These are phyloP conservation scores for Pollimyrus isidori DNA, from an alignment of 2,113 vertebrate genomes.

Conservation along the genomic window DNA sequence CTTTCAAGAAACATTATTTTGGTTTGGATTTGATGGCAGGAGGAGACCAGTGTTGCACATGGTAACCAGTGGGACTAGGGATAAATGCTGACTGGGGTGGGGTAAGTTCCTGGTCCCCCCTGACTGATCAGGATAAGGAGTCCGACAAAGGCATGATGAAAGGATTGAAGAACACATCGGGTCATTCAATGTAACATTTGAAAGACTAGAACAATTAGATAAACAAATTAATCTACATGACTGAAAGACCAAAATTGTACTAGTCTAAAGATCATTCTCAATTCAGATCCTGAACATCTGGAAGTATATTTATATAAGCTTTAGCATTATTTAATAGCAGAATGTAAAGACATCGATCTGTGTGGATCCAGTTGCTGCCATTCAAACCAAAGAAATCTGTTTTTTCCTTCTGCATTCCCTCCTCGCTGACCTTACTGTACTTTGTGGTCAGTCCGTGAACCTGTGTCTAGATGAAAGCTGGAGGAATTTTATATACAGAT, in stretches of 20 bases:
- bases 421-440: neutral
- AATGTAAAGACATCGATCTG: neutral
- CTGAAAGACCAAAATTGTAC: neutral
- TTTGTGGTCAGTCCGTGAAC: neutral
- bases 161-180: neutral
- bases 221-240: neutral
- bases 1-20: conserved; percentile 33
- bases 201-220: neutral
- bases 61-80: neutral
- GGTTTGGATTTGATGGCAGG: conserved; percentile 26
- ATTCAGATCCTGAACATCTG: neutral
- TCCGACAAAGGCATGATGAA: neutral
- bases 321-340: neutral
- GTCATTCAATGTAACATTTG: neutral
- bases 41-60: conserved; percentile 29
- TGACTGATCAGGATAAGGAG: neutral
- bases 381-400: neutral
- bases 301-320: neutral
- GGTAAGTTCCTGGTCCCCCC: neutral
- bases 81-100: neutral
- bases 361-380: too few species aligned
- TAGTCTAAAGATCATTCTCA: neutral
- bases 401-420: neutral
- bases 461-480: neutral
- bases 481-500: neutral